These are phyloP conservation scores for Brenthis ino DNA, from an alignment of 2,888 invertebrate species.

Conservation along the genomic window DNA sequence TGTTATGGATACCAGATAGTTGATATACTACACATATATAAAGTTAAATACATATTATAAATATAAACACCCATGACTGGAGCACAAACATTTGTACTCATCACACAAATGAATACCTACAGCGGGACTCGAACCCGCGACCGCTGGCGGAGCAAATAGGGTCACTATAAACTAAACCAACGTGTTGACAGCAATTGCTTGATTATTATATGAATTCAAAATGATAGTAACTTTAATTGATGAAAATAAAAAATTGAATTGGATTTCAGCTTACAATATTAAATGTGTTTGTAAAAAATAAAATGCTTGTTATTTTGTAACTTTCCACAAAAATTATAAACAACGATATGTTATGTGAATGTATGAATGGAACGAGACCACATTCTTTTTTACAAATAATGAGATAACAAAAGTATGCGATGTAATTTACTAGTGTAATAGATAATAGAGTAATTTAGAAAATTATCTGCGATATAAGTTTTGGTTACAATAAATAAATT, in stretches of 20 bases:
- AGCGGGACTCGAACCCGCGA: too few relatives aligned
- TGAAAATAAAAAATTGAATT: background rate
- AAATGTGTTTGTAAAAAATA: background rate
- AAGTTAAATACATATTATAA: too few relatives aligned
- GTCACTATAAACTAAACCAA: too few relatives aligned
- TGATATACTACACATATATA: too few relatives aligned
- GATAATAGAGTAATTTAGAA: background rate
- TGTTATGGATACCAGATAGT: too few relatives aligned
- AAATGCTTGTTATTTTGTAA: background rate
- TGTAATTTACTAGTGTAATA: background rate
- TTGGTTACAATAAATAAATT: background rate
- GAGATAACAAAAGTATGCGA: background rate
- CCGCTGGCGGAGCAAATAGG: too few relatives aligned
- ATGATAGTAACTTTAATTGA: too few relatives aligned
- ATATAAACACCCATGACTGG: too few relatives aligned
- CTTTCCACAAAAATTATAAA: conserved; percentile 1
- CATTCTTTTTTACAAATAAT: conserved; percentile 18
- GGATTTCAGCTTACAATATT: background rate
- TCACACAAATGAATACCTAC: too few relatives aligned
- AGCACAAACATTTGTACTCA: too few relatives aligned
- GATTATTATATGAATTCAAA: too few relatives aligned
- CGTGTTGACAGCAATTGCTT: too few relatives aligned
- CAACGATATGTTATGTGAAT: conserved; percentile 7
- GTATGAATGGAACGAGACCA: conserved; percentile 11
- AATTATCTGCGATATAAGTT: background rate